Evolutionary conservation across 2,797 vertebrate species (phyloP).

Genomic region (Amblyopsis hoosieri): DNA sequence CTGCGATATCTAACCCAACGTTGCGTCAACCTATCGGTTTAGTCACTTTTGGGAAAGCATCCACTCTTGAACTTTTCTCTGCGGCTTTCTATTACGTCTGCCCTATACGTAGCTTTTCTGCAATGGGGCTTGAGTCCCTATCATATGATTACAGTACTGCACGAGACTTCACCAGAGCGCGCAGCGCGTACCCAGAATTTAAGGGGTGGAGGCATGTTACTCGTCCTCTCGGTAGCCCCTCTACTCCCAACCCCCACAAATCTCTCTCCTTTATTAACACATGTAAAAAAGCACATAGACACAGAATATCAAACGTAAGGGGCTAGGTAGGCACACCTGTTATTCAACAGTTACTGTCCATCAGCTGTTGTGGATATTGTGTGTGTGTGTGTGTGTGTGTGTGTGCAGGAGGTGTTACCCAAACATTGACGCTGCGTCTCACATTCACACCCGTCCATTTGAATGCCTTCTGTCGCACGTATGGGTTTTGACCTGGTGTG

Average conservation of each 20-base stretch:
- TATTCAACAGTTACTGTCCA: constrained; percentile 42
- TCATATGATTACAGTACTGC: constrained; percentile 80
- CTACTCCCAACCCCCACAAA: constrained; percentile 8
- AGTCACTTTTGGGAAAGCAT: neutral
- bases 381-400: constrained; percentile 9
- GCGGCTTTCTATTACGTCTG: constrained; percentile 9
- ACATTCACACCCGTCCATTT: constrained; percentile 19
- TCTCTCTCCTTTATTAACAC: neutral
- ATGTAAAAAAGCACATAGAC: constrained; percentile 13
- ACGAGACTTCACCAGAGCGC: constrained; percentile 58
- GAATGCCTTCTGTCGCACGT: constrained; percentile 34
- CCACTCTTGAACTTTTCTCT: constrained; percentile 27
- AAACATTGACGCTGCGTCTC: neutral
- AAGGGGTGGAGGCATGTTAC: constrained; percentile 51
- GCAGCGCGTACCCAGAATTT: constrained; percentile 58
- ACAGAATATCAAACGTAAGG: constrained; percentile 8
- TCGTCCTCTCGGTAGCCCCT: constrained; percentile 17
- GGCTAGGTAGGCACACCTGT: constrained; percentile 63
- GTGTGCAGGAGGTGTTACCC: neutral
- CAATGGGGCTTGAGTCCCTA: constrained; percentile 57
- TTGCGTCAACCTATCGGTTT: neutral
- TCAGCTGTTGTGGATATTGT: constrained; percentile 21
- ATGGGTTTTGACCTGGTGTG: constrained; percentile 22
- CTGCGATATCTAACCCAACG: neutral
- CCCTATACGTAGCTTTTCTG: constrained; percentile 65